phyloP scores from a whole-genome alignment of 2,113 vertebrate genomes.

The Saiga tatarica region DNA sequence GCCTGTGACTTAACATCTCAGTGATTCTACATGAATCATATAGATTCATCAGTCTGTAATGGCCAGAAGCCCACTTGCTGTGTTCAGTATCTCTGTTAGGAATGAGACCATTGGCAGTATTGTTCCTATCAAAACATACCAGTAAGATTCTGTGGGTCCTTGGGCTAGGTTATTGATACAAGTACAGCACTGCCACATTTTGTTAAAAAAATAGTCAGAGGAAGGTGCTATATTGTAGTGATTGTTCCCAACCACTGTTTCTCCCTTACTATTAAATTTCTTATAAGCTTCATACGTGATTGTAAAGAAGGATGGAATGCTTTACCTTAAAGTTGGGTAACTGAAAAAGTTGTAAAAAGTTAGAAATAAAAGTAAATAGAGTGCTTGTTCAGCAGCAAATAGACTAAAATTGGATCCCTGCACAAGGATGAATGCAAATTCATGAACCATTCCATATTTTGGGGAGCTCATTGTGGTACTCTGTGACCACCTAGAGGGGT shows the following conservation, averaged over 20 bases:
- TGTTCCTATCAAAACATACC: background rate
- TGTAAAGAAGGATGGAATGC: background rate
- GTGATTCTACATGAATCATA: background rate
- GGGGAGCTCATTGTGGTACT: background rate
- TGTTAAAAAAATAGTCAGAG: background rate
- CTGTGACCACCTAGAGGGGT: background rate
- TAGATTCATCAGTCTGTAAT: background rate
- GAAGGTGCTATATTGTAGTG: background rate
- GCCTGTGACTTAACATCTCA: background rate
- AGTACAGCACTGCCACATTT: background rate
- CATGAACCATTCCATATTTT: background rate
- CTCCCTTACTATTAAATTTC: background rate
- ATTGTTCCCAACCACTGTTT: background rate
- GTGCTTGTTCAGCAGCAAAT: background rate
- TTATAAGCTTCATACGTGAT: background rate
- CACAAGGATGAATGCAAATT: background rate
- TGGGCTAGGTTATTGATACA: background rate
- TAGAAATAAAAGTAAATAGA: background rate
- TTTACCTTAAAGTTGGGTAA: background rate
- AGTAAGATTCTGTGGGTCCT: background rate
- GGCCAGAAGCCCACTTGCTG: background rate
- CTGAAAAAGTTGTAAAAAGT: background rate
- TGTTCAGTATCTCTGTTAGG: background rate
- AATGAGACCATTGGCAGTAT: background rate
- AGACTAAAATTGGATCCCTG: background rate